Evolutionary conservation across 2,888 invertebrate genomes (phyloP).

Genomic region (Digitonthophagus gazella): DNA sequence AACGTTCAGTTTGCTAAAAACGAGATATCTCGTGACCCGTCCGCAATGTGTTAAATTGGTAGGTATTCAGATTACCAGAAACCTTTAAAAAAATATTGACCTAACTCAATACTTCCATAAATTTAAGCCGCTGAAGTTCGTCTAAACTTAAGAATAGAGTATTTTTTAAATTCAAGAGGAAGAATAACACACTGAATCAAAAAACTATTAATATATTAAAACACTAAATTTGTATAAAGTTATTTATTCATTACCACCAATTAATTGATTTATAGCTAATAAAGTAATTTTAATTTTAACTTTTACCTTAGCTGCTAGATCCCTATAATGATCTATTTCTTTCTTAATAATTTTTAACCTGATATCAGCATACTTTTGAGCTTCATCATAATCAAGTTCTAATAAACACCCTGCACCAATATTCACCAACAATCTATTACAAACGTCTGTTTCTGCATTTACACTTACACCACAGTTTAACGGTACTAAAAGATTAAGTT

Average conservation of each 20-base stretch:
- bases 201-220: too few species aligned
- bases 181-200: too few species aligned
- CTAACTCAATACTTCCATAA: neutral
- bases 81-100: neutral
- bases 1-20: too few species aligned
- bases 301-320: constrained; percentile 48
- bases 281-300: constrained; percentile 49
- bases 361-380: constrained; percentile 47
- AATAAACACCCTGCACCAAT: constrained; percentile 47
- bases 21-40: too few species aligned
- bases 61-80: too few species aligned
- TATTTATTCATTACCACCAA: neutral
- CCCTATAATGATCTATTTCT: constrained; percentile 46
- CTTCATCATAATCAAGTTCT: constrained; percentile 48
- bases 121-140: too few species aligned
- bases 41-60: too few species aligned
- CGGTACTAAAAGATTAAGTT: constrained; percentile 37
- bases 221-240: too few species aligned
- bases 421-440: constrained; percentile 40
- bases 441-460: constrained; percentile 43
- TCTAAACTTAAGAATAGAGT: too few species aligned
- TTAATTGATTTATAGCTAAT: constrained; percentile 47
- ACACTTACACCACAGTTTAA: constrained; percentile 40
- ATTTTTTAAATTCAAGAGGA: too few species aligned
- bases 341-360: constrained; percentile 43